phyloP scores from a whole-genome alignment of 2,113 vertebrate species.

The Emydocephalus ijimae region DNA sequence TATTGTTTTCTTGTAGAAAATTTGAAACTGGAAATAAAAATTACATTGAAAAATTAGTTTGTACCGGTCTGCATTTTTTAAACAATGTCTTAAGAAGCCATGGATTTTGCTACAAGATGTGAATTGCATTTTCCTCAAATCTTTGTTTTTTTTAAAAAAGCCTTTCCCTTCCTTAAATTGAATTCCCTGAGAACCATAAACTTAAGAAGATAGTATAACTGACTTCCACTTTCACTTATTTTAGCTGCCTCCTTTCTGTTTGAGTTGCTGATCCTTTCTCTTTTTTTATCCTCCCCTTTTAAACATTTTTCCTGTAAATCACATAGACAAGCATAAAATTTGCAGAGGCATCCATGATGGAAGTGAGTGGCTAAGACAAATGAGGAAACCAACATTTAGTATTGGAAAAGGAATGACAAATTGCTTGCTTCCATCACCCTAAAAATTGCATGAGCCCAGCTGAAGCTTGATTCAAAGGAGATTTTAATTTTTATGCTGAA shows the following conservation, averaged over 20 bases:
- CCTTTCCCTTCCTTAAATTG: neutral
- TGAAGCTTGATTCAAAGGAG: neutral
- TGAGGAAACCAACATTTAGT: neutral
- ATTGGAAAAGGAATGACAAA: neutral
- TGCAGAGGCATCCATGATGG: neutral
- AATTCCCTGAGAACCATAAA: neutral
- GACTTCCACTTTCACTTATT: neutral
- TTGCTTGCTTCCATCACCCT: neutral
- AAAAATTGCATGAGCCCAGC: neutral
- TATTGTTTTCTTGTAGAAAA: slow-evolving; percentile 45
- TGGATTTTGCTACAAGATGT: neutral
- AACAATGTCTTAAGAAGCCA: neutral
- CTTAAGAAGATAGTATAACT: neutral
- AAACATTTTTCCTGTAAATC: neutral
- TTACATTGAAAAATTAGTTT: neutral
- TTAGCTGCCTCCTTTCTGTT: neutral
- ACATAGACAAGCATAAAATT: neutral
- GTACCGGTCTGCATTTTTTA: neutral
- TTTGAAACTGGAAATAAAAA: slow-evolving; percentile 41
- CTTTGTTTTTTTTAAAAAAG: neutral
- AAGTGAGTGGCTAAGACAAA: neutral
- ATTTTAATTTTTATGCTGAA: neutral
- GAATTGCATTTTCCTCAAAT: neutral
- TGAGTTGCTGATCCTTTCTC: neutral
- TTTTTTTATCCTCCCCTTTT: neutral